Base-by-base conservation (phyloP, 2,888 invertebrate genomes). In the Drosophila fulvimacula region DNA sequence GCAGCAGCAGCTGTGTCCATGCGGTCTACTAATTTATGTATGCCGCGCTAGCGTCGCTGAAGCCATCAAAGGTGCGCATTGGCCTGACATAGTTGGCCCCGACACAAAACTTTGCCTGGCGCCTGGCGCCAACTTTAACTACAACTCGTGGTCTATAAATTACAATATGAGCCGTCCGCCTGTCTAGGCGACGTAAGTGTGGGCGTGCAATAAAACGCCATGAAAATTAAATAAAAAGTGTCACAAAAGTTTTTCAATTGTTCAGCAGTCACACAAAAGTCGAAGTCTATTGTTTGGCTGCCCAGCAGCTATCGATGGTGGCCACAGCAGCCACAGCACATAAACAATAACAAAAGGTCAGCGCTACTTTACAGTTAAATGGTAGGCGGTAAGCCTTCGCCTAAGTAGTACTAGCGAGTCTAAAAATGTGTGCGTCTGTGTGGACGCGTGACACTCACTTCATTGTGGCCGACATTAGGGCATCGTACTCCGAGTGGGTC, bases 391-490 rank as follows among this genome's bases (percentile, higher is more conserved):
- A 71, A 73, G 49, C 53, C 52, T 38, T 60, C 36, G 34, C 39
- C 21, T 36, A 62, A 76, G 71, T 49, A 30, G 51, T 72, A 6
- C 21, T 27, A 21, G 30, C 19, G 21, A 38, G 52, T 27, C 52
- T 38, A 38, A 34, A 21, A 38, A 24, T 52, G 24, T 32, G 39
- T 21, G 56, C 41, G 21, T 52, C 41, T 51, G 11, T 55, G 53
- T 60, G 64, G 62, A 61, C 44, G 36, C 44, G 42, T 15, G 42
- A 39, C 49, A 91, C 94, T 94, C 93, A 98, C 98, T 96, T 96
- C 93, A 96, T 95, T 74, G 96, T 95, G 59, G 98, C 97, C 85
- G 98, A 94, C 87, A 98, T 95, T 79, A 96, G 95, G 78, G 94
- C 94, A 88, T 96, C 95, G 91, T 97, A 97, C 90, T 98, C 97